These are phyloP conservation scores for Melipona quadrifasciata DNA, from an alignment of 1,140 invertebrate species.

Conservation along the genomic window DNA sequence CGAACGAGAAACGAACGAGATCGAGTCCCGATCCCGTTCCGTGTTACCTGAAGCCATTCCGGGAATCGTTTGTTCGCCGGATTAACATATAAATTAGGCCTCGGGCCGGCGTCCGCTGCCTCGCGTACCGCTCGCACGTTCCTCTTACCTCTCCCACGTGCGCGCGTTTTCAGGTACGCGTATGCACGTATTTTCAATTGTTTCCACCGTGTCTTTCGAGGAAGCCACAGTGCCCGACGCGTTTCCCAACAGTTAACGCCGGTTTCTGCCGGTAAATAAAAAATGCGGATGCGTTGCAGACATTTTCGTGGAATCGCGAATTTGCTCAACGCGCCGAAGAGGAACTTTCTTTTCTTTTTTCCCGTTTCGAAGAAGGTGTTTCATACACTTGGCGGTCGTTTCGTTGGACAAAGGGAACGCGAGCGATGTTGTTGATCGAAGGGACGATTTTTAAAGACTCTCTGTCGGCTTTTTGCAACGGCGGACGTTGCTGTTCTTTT, in stretches of 20 bases:
- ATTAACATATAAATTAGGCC: conserved; percentile 59
- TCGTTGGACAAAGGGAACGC: no score
- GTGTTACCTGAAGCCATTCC: conserved; percentile 44
- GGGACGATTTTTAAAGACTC: neutral
- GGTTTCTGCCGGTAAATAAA: neutral
- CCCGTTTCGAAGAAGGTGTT: no score
- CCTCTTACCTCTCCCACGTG: conserved; percentile 4
- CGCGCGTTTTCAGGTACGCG: neutral
- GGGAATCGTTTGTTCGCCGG: conserved; percentile 47
- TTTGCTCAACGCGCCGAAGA: neutral
- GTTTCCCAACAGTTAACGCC: neutral
- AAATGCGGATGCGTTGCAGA: neutral
- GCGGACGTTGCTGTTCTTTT: neutral
- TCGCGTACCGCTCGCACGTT: no score
- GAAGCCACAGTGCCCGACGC: no score
- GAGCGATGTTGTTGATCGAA: neutral
- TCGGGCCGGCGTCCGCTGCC: neutral
- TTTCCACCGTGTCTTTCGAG: neutral
- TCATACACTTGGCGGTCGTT: no score
- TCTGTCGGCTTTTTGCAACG: no score
- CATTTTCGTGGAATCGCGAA: neutral
- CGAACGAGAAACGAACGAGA: conserved; percentile 35
- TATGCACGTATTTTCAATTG: conserved; percentile 16
- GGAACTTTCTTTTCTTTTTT: no score
- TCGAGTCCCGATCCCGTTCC: conserved; percentile 45